phyloP scores from a whole-genome alignment of 2,888 invertebrate species.

The Incurvaria masculella region DNA sequence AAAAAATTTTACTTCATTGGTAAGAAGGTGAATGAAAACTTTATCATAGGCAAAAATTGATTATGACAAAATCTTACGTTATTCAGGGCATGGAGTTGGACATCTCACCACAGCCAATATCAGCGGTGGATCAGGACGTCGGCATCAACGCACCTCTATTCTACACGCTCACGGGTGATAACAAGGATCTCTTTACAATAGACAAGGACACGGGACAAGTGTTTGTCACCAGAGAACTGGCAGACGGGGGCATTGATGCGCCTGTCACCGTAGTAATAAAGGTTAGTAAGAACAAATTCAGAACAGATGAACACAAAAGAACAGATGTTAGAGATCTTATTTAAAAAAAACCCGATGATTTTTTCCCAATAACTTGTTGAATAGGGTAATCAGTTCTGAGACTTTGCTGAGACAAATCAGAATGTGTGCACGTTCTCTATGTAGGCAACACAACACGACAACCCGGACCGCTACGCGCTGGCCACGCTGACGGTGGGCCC shows the following conservation, averaged over 20 bases:
- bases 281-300: conserved; percentile 52
- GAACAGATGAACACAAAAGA: no score
- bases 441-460: conserved; percentile 78
- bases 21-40: no score
- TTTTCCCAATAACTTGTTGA: no score
- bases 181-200: conserved; percentile 57
- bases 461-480: conserved; percentile 83
- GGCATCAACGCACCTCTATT: conserved; percentile 73
- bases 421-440: conserved; percentile 9
- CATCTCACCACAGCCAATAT: conserved; percentile 69
- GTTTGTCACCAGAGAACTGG: conserved; percentile 53
- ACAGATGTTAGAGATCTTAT: no score
- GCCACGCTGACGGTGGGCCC: conserved; percentile 68
- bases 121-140: conserved; percentile 76
- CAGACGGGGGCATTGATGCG: conserved; percentile 60
- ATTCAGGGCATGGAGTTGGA: conserved; percentile 60
- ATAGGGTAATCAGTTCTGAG: no score
- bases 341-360: no score
- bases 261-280: conserved; percentile 79
- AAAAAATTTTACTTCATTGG: no score
- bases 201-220: conserved; percentile 65
- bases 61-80: no score
- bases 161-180: conserved; percentile 67
- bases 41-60: no score
- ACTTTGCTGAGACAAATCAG: no score